These are phyloP conservation scores for Baryphthengus martii DNA, from an alignment of 2,113 vertebrate species.

Conservation along the genomic window DNA sequence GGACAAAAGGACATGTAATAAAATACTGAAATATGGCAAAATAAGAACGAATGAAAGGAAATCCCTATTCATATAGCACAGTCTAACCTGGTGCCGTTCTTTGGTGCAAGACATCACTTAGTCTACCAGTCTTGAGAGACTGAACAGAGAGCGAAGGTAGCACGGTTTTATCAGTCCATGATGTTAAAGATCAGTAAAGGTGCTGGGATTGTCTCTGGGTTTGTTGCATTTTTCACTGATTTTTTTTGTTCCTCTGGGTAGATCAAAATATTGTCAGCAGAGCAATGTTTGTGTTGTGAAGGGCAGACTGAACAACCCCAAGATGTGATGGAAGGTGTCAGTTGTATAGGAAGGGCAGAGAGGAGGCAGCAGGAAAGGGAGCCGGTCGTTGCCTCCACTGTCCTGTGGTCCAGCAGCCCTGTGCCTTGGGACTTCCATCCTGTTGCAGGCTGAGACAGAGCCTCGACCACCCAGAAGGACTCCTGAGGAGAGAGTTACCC, in stretches of 20 bases:
- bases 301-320: not conserved
- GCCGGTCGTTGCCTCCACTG: fast-evolving
- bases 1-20: not conserved
- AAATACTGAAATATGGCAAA: not conserved
- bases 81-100: not conserved
- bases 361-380: not conserved
- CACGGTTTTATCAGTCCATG: not conserved
- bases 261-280: not conserved
- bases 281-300: not conserved
- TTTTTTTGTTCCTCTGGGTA: not conserved
- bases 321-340: fast-evolving
- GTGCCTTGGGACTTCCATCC: fast-evolving
- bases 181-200: not conserved
- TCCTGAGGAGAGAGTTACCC: not conserved
- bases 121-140: not conserved
- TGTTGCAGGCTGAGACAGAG: not conserved
- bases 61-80: not conserved
- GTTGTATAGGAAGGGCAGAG: not conserved
- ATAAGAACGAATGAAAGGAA: not conserved
- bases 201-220: not conserved
- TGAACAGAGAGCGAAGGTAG: not conserved
- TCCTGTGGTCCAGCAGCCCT: not conserved
- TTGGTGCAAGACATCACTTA: not conserved
- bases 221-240: not conserved
- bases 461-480: not conserved